Evolutionary conservation across 2,797 vertebrate genomes (phyloP), one percentile per base, ranked within the genome.

Genomic region (Coccyzus lansbergi): DNA sequence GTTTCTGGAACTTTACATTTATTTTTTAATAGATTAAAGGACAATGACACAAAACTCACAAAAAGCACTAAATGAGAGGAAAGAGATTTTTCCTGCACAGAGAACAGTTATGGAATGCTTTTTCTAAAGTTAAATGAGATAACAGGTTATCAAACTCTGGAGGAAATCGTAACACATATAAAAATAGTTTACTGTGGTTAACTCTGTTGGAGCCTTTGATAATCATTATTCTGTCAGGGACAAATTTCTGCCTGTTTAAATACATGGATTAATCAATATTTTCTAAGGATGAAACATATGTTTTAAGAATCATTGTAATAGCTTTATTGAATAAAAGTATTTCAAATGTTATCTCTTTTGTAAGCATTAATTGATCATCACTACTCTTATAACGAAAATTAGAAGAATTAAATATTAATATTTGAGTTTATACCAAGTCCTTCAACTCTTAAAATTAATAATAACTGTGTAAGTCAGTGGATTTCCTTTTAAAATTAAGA

Each of bases 271-370:
- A 80, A 81, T 88, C 59, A 70, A 13, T 93, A 74, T 90, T 84
- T 94, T 38, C 25, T 72, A 46, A 72, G 59, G 40, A 79, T 70
- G 9, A 64, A 94, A 48, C 16, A 31, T 28, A 44, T 48, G 11
- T 88, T 88, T 77, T 52, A 60, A 83, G 92, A 85, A 68, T 42
- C 3, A 60, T 60, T 92, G n/a, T 95, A 94, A 82, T 70, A 86
- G 29, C 13, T 76, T 83, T 84, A 52, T 29, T 49, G 36, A 89
- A 80, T 80, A 81, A 93, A 95, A 90, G 46, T 69, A 92, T 74
- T 86, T 91, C 26, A 77, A 64, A 4, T 83, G 29, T 87, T 85
- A 42, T 46, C 52, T 90, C 38, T 74, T 38, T 79, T 80, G 29
- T 70, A 80, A 95, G 22, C 12, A 26, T 62, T 72, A 86, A 28